Base-by-base conservation (phyloP, 2,888 invertebrate species). In the Polyploca ridens region DNA sequence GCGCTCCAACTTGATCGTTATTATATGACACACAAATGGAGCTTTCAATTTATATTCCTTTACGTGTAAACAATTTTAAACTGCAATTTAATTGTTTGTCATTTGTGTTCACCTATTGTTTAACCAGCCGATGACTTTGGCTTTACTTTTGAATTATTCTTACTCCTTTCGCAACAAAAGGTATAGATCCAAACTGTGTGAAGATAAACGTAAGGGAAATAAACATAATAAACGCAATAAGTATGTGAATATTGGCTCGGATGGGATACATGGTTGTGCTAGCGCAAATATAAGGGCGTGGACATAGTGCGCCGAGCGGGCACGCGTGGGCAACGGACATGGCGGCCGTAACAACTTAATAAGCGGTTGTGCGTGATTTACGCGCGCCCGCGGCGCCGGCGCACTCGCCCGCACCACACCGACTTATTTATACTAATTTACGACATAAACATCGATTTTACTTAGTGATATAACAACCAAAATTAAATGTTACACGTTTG, bases 321-420 rank as follows among this genome's bases (percentile, higher is more conserved):
- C 87, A 85, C 90, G 94, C 93, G 93, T 93, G 90, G 92, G 91
- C 88, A 79, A 78, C 84, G 83, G 85, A 88, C 88, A 89, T 87
- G 90, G 88, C 90, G 86, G 87, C 81, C 89, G 78, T 89, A 92
- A 94, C 94, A 91, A 92, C 94, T 91, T 94, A 94, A 94, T 94
- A 94, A 92, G 93, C 87, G 88, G 92, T 88, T 92, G 88, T 74
- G 83, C 78, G 89, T 93, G 93, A 94, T 94, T 93, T 93, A 94
- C 93, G 90, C 87, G 78, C 78, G 90, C 94, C 87, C 82, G 88
- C 89, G 92, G 93, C 54, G 54, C 54, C 93, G 90, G 90, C 91
- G 90, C 91, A 88, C 71, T 82, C 84, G 75, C 80, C 78, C 75
- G 74, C 78, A 79, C 87, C 84, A 76, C 78, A 79, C 87, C 84